Conservation (phyloP, 2,113 vertebrate genomes). For the Misgurnus mizolepis region DNA sequence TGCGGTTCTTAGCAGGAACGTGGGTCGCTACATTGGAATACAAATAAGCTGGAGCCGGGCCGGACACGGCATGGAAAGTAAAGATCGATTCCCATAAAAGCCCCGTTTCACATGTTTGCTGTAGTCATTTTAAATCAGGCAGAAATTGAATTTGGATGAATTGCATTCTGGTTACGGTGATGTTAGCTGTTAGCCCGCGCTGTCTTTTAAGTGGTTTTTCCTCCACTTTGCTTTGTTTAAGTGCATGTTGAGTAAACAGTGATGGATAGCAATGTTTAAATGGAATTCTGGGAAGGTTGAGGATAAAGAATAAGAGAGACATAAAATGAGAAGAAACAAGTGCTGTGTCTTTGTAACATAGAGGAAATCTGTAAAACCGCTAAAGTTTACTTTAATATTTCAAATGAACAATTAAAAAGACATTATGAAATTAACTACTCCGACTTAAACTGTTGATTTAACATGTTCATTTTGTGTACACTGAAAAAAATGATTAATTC, state of each 20-base stretch:
- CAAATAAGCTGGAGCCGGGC: slow-evolving; percentile 48
- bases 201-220: slow-evolving; percentile 18
- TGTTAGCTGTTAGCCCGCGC: slow-evolving; percentile 52
- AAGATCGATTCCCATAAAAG: slow-evolving; percentile 59
- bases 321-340: no score
- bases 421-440: no score
- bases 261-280: slow-evolving; percentile 15
- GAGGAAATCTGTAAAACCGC: no score
- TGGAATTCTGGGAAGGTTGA: slow-evolving; percentile 29
- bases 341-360: no score
- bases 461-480: no score
- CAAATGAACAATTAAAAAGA: no score
- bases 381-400: no score
- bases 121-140: slow-evolving; percentile 61
- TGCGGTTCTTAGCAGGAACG: slow-evolving; percentile 21
- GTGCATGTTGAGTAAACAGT: slow-evolving; percentile 45
- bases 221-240: slow-evolving; percentile 54
- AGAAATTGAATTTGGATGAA: slow-evolving; percentile 66
- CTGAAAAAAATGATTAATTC: no score
- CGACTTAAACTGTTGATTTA: no score
- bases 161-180: slow-evolving; percentile 58
- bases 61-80: slow-evolving; percentile 47
- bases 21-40: slow-evolving; percentile 53
- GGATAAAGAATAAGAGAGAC: neutral
- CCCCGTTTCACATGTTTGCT: slow-evolving; percentile 23